Base-by-base conservation (phyloP, 2,113 vertebrate species). In the Camelus dromedarius region DNA sequence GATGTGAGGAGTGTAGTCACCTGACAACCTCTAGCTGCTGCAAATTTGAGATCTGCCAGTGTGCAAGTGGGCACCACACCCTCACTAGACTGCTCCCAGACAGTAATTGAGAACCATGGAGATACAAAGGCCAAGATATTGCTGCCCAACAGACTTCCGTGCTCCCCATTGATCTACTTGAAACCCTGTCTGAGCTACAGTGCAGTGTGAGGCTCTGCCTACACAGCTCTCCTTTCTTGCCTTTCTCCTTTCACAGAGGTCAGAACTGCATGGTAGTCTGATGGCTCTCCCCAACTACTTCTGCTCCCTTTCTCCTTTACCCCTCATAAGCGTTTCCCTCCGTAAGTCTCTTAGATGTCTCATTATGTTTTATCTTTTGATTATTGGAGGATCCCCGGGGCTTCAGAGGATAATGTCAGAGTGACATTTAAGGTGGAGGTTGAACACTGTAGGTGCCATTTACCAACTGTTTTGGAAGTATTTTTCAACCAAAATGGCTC, bases 351-450 rank as follows among this genome's bases (percentile, higher is more conserved):
- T 72, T 50, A 46, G n/a, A 66, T 22, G 76, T 96, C 32, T 42
- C 58, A 86, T 88, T 95, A 56, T 70, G 12, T 69, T 46, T 90
- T 76, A 46, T 14, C 19, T 52, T 86, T 66, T 93, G 38, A 87
- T 52, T 93, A 6, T 18, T 66, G 22, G 38, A 77, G 13, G 38
- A 52, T 80, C 24, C 7, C 38, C 84, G 19, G 7, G 24, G 11
- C 73, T 94, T 50, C 20, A 69, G 42, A 5, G 42, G 16, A 89
- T 22, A 70, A 70, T 7, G 5, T 5, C 35, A 70, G 35, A 54
- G 4, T 7, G 28, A 9, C 6, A 83, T 69, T 91, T 75, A 82
- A 87, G 42, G 38, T 90, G 24, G 35, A 58, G 4, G 50, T 15
- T 89, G 22, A 80, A 35, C 2, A 70, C 7, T 26, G 6, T 58